Base-by-base conservation (phyloP, 2,113 vertebrate species). In the Empidonax traillii region DNA sequence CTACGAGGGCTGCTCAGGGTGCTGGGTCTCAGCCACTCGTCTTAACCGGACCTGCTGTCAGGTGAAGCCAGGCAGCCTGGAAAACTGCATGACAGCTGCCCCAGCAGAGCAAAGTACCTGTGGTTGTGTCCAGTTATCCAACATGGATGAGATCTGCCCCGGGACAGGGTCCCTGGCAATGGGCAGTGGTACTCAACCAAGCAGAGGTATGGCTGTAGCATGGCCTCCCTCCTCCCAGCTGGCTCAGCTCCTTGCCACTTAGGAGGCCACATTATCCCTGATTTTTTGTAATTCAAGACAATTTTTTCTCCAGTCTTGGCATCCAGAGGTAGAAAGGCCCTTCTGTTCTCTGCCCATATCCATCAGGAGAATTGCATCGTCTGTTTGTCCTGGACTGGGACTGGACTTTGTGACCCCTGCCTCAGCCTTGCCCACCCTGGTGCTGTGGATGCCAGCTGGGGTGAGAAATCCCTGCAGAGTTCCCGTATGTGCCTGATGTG, bases 61-160 rank as follows among this genome's bases (percentile, higher is more conserved):
- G 68, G 37, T 63, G 6, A 46, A 30, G 62, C 49, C 69, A 68
- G 52, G 28, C 35, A 86, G 52, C 37, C 88, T 65, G 66, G 39
- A 55, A 90, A 66, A 69, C 49, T 39, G 69, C 3, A 1, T 17
- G 49, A 52, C 30, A 75, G 56, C 47, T 76, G 58, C 25, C 12
- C 9, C 47, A 37, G 78, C 46, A 87, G 27, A 59, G 35, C 49
- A 33, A 61, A 56, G n/a, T 49, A 59, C 23, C n/a, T 61, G 33
- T 46, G 62, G 24, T 41, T 82, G 61, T 33, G 44, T 27, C 39
- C 2, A 4, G 3, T 35, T 4, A 5, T 12, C 33, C 35, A 35
- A 3, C 5, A 21, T 0, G 1, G n/a, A 25, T 65, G 53, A 73
- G 41, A 52, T 56, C 24, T 66, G 25, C 28, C 28, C 1, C 1